Conservation (phyloP, 2,797 vertebrate species). For the Moxostoma hubbsi region DNA sequence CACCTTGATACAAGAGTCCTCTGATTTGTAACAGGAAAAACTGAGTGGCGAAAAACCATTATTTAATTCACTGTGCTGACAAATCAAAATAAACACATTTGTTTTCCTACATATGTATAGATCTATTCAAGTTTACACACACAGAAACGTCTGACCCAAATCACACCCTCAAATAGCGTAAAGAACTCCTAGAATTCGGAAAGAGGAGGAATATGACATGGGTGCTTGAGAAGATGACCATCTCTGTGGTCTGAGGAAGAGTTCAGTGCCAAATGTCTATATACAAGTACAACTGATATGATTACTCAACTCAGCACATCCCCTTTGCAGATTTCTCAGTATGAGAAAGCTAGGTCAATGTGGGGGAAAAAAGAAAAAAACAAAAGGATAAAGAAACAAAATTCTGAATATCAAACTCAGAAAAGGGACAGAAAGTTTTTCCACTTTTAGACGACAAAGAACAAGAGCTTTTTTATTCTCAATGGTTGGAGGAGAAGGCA, state of each 20-base stretch:
- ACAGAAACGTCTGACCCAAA: slow-evolving; percentile 50
- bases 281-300: not conserved
- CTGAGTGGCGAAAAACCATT: not conserved
- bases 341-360: slow-evolving; percentile 53
- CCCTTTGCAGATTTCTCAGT: slow-evolving; percentile 56
- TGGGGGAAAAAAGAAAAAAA: not conserved
- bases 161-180: slow-evolving; percentile 43
- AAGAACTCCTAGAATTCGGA: slow-evolving; percentile 31
- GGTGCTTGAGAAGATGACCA: slow-evolving; percentile 40
- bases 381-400: slow-evolving; percentile 33
- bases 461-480: not conserved
- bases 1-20: slow-evolving; percentile 41
- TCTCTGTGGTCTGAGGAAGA: slow-evolving; percentile 32
- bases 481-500: not conserved
- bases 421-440: slow-evolving; percentile 19
- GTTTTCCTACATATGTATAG: slow-evolving; percentile 37
- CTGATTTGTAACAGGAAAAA: slow-evolving; percentile 39
- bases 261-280: slow-evolving; percentile 39
- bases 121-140: slow-evolving; percentile 54
- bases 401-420: slow-evolving; percentile 11
- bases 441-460: not conserved
- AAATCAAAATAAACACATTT: slow-evolving; percentile 44
- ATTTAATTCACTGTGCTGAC: slow-evolving; percentile 22
- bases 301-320: slow-evolving; percentile 36
- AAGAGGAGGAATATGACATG: slow-evolving; percentile 21